Evolutionary conservation across 2,113 vertebrate species (phyloP).

Genomic region (Brachionichthys hirsutus): DNA sequence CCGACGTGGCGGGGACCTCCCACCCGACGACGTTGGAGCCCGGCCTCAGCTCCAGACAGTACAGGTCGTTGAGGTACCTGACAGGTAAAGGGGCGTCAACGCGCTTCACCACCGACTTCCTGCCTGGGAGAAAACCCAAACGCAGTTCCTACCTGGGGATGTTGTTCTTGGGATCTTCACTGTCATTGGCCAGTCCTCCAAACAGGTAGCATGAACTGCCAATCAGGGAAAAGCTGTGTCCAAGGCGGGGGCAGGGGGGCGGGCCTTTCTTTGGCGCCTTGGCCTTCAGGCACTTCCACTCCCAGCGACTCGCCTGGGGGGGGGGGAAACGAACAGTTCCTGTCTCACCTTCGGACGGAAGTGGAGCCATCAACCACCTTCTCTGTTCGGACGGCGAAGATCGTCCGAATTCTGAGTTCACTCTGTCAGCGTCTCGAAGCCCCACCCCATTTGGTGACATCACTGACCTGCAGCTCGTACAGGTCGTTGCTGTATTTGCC

Average conservation of each 20-base stretch:
- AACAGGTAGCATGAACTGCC: conserved; percentile 87
- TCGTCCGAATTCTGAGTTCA: too few relatives aligned
- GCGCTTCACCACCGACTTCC: background rate
- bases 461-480: conserved; percentile 84
- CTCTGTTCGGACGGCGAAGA: too few relatives aligned
- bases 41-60: conserved; percentile 82
- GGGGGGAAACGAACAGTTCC: background rate
- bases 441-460: background rate
- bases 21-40: conserved; percentile 84
- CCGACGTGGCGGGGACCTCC: conserved; percentile 86
- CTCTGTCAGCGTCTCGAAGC: background rate
- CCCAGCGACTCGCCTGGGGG: conserved; percentile 85
- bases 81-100: too few relatives aligned
- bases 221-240: conserved; percentile 89
- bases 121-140: background rate
- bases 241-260: conserved; percentile 84
- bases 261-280: conserved; percentile 86
- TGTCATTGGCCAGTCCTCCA: conserved; percentile 89
- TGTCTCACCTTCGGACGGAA: too few relatives aligned
- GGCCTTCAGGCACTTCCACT: conserved; percentile 88
- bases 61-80: conserved; percentile 88
- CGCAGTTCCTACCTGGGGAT: conserved; percentile 79
- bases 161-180: conserved; percentile 89
- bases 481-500: conserved; percentile 89
- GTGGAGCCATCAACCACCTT: background rate